Percentiles rank a stretch among this genome's conserved stretches.
Conservation (phyloP, 2,797 vertebrate species). For the Mus spretus region DNA sequence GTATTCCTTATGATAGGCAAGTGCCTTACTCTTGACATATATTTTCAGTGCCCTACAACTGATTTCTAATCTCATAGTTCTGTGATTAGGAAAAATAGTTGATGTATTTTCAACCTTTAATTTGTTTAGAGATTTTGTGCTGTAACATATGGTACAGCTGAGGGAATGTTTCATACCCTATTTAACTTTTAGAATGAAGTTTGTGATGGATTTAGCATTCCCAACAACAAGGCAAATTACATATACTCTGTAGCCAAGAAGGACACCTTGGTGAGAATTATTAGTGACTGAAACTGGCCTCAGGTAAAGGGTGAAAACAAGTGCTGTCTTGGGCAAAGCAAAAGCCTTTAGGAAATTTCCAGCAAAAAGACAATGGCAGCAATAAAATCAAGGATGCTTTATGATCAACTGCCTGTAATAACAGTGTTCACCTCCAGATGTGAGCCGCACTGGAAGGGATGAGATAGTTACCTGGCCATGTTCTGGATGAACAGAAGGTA, state of each 20-base stretch:
- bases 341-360: background rate
- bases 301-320: background rate
- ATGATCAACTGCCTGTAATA: background rate
- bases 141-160: background rate
- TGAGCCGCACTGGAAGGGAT: background rate
- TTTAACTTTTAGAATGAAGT: background rate
- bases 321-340: background rate
- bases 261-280: background rate
- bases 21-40: background rate
- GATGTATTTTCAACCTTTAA: background rate
- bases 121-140: background rate
- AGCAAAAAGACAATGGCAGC: background rate
- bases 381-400: background rate
- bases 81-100: background rate
- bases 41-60: background rate
- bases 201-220: background rate
- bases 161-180: background rate
- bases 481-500: background rate
- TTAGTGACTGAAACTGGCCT: background rate
- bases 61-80: background rate
- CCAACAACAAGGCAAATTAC: background rate
- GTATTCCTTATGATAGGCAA: background rate
- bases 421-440: background rate
- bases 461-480: background rate
- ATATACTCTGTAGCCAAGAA: background rate